These are phyloP conservation scores for Ophion obscuratus DNA, from an alignment of 2,888 invertebrate genomes.

Conservation along the genomic window DNA sequence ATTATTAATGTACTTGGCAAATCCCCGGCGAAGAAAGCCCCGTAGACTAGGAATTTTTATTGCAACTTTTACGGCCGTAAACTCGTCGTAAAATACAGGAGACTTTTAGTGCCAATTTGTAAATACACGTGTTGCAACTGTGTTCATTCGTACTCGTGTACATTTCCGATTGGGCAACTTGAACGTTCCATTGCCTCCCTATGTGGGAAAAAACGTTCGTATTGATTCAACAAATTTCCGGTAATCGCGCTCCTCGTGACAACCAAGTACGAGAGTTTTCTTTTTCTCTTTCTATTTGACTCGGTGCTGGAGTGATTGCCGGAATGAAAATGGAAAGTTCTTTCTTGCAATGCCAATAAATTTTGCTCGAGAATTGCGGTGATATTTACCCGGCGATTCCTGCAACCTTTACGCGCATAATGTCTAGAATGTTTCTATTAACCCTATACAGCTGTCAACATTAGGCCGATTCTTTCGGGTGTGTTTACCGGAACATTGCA, in stretches of 20 bases:
- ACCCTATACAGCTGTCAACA: too few relatives aligned
- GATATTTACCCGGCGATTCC: not conserved
- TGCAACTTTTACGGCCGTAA: constrained; percentile 22
- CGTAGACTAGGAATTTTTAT: constrained; percentile 25
- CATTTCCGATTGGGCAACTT: constrained; percentile 1
- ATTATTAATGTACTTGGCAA: constrained; percentile 1
- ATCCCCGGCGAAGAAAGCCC: not conserved
- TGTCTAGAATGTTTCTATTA: not conserved
- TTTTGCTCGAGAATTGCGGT: not conserved
- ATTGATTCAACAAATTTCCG: constrained; percentile 11
- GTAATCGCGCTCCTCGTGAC: constrained; percentile 3
- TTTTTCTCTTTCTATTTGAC: not conserved
- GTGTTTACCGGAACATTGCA: not conserved
- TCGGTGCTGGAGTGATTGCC: not conserved
- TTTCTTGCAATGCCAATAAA: not conserved
- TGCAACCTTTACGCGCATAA: not conserved
- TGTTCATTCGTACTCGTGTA: not conserved
- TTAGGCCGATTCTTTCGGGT: not conserved
- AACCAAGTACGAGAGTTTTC: not conserved
- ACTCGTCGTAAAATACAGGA: constrained; percentile 18
- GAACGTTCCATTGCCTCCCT: constrained; percentile 7
- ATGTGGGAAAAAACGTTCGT: not conserved
- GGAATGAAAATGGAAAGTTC: not conserved
- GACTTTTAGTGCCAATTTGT: constrained; percentile 28
- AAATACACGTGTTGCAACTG: constrained; percentile 8